Evolutionary conservation across 1,140 invertebrate species (phyloP).

Genomic region (Frieseomelitta varia): DNA sequence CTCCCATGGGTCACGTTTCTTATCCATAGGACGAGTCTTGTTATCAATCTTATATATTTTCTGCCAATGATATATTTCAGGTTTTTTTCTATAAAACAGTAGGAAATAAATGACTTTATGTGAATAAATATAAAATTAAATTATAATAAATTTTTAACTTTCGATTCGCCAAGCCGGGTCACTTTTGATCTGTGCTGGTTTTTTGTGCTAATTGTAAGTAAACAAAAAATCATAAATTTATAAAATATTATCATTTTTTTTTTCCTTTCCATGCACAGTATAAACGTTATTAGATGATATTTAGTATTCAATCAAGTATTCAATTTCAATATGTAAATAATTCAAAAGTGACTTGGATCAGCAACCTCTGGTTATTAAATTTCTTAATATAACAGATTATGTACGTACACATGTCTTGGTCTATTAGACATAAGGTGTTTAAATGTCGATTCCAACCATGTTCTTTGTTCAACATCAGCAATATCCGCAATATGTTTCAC

Average conservation of each 20-base stretch:
- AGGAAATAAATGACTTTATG: constrained; percentile 8
- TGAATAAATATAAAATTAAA: not conserved
- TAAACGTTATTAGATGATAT: too few species aligned
- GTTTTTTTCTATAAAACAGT: constrained; percentile 76
- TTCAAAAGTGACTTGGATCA: too few species aligned
- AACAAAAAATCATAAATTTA: too few species aligned
- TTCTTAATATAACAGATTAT: not conserved
- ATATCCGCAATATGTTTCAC: constrained; percentile 86
- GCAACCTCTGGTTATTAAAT: too few species aligned
- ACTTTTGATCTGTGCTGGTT: too few species aligned
- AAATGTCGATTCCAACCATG: constrained; percentile 86
- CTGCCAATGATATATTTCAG: constrained; percentile 90
- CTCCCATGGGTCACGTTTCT: constrained; percentile 87
- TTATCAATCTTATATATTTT: constrained; percentile 88
- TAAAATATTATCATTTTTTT: too few species aligned
- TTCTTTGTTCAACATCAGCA: constrained; percentile 84
- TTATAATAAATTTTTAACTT: not conserved
- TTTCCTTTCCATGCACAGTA: too few species aligned
- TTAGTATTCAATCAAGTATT: too few species aligned
- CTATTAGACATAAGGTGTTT: constrained; percentile 87
- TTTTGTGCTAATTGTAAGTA: too few species aligned
- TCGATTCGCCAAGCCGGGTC: too few species aligned
- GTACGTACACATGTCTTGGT: constrained; percentile 81
- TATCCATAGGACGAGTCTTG: constrained; percentile 86
- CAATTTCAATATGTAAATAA: too few species aligned